Evolutionary conservation across 2,113 vertebrate genomes (phyloP).

Genomic region (Anhinga rufa): DNA sequence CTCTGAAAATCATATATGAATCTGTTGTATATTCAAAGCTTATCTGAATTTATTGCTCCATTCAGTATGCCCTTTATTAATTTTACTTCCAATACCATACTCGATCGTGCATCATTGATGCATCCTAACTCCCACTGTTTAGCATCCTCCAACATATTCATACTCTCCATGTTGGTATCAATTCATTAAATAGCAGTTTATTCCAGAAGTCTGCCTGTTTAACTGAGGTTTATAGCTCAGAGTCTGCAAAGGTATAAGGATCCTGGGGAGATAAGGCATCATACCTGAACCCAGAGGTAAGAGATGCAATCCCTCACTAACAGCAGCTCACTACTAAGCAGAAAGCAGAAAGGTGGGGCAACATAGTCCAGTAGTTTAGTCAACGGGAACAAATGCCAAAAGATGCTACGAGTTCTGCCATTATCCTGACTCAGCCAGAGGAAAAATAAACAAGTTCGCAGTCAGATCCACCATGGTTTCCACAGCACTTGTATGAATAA

Average conservation of each 20-base stretch:
- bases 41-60: neutral
- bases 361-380: neutral
- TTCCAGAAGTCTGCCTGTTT: neutral
- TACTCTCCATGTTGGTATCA: neutral
- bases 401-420: neutral
- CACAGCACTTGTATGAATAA: neutral
- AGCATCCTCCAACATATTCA: neutral
- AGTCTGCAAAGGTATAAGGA: neutral
- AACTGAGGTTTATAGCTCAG: neutral
- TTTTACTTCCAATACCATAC: neutral
- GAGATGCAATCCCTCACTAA: neutral
- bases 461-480: neutral
- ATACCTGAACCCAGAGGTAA: neutral
- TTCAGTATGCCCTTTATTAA: neutral
- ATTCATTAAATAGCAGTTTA: neutral
- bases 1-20: neutral
- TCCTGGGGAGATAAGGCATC: neutral
- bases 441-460: neutral
- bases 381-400: neutral
- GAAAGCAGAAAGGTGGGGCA: neutral
- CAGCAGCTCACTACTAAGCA: neutral
- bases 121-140: neutral
- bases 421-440: neutral
- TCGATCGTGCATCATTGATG: neutral
- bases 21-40: neutral